Evolutionary conservation across 1,140 invertebrate species (phyloP).

Genomic region (Bathynomus jamesi): DNA sequence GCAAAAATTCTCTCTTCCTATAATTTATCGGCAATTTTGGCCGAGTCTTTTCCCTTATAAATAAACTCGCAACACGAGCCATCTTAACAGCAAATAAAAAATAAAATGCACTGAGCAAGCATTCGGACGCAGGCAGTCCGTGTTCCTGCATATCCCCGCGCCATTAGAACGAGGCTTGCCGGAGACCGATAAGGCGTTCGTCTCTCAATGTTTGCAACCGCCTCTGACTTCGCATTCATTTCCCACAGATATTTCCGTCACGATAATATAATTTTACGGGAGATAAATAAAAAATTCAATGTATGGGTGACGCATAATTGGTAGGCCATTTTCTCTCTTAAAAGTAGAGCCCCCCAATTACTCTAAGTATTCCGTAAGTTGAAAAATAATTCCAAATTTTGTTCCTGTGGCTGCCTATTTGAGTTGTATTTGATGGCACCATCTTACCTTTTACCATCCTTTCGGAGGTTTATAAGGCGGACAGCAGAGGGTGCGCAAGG

Average conservation of each 20-base stretch:
- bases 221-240: neutral
- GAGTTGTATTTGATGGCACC: neutral
- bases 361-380: neutral
- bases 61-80: neutral
- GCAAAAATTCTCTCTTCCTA: neutral
- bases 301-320: constrained; percentile 1
- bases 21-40: neutral
- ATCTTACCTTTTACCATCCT: neutral
- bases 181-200: neutral
- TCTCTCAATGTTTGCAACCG: neutral
- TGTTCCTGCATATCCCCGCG: neutral
- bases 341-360: neutral
- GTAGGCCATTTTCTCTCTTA: neutral
- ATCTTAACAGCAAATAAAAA: neutral
- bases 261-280: neutral
- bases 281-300: constrained; percentile 2
- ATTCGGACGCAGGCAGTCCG: neutral
- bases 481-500: neutral
- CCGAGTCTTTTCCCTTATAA: neutral
- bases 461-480: too few relatives aligned
- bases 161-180: neutral
- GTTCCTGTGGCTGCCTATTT: neutral
- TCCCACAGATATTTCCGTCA: neutral
- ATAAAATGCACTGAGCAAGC: neutral
- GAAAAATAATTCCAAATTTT: neutral